Conservation (phyloP, 1,140 invertebrate genomes). For the Euura lappo region DNA sequence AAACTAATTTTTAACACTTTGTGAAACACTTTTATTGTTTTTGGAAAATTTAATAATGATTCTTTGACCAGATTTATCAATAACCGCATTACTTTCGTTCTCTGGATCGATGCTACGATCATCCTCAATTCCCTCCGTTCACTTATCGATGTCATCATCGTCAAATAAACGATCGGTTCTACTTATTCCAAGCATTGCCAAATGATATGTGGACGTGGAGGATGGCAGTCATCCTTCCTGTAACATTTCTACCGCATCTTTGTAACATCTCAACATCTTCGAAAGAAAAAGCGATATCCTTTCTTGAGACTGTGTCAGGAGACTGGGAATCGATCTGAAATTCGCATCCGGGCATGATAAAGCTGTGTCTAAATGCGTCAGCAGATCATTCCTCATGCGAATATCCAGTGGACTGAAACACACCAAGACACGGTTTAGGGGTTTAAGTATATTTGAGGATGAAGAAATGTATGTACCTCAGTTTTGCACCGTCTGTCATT, state of each 20-base stretch:
- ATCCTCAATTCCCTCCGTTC: too few relatives aligned
- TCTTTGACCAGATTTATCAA: too few relatives aligned
- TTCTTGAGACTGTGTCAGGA: slow-evolving; percentile 45
- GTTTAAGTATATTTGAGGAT: neutral
- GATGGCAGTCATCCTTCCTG: slow-evolving; percentile 19
- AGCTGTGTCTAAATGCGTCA: slow-evolving; percentile 46
- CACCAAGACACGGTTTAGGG: neutral
- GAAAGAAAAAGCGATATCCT: slow-evolving; percentile 33
- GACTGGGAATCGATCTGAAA: slow-evolving; percentile 59
- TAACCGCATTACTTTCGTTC: too few relatives aligned
- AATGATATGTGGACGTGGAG: too few relatives aligned
- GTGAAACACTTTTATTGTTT: too few relatives aligned
- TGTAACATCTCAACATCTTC: slow-evolving; percentile 42
- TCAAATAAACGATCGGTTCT: too few relatives aligned
- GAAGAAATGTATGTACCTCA: slow-evolving; percentile 26
- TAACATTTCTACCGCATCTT: slow-evolving; percentile 34
- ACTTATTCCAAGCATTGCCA: too few relatives aligned
- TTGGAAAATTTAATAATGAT: too few relatives aligned
- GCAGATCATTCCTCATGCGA: slow-evolving; percentile 50
- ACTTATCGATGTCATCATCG: too few relatives aligned
- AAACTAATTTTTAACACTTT: too few relatives aligned
- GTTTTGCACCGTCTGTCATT: slow-evolving; percentile 24
- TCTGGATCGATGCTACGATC: too few relatives aligned
- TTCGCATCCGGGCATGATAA: slow-evolving; percentile 44
- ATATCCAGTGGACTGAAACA: slow-evolving; percentile 41